phyloP scores from a whole-genome alignment of 2,888 invertebrate species.

The Autographa gamma region DNA sequence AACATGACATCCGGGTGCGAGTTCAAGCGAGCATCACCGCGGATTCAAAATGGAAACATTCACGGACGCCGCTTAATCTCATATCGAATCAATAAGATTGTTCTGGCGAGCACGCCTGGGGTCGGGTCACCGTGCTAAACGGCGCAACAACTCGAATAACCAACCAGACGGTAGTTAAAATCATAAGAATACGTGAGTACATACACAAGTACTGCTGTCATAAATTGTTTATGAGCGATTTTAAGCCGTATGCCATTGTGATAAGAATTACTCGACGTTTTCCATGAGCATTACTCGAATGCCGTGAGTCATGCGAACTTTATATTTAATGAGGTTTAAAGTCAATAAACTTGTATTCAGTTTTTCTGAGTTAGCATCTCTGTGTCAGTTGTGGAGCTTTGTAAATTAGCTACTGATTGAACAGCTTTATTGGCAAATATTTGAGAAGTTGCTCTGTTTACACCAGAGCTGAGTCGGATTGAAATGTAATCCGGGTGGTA shows the following conservation, averaged over 20 bases:
- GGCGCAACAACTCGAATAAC: constrained; percentile 76
- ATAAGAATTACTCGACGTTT: constrained; percentile 62
- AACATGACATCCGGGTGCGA: constrained; percentile 86
- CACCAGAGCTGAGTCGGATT: constrained; percentile 61
- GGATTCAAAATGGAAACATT: constrained; percentile 83
- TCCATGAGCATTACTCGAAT: constrained; percentile 63
- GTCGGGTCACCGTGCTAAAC: constrained; percentile 83
- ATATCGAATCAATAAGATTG: constrained; percentile 82
- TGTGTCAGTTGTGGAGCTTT: constrained; percentile 55
- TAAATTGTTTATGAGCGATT: constrained; percentile 64
- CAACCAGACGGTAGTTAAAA: constrained; percentile 63
- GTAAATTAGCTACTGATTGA: constrained; percentile 61
- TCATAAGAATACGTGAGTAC: constrained; percentile 68
- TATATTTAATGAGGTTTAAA: constrained; percentile 70
- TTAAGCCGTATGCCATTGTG: constrained; percentile 58
- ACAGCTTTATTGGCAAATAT: constrained; percentile 59
- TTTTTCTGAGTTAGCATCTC: constrained; percentile 61
- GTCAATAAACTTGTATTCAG: constrained; percentile 71
- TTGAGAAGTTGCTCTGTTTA: constrained; percentile 40
- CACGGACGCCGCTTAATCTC: constrained; percentile 82
- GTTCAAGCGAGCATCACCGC: constrained; percentile 81
- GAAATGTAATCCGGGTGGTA: constrained; percentile 69
- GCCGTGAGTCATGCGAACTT: constrained; percentile 74
- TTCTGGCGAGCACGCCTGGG: constrained; percentile 74
- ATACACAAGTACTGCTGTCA: constrained; percentile 57